phyloP scores from a whole-genome alignment of 1,140 invertebrate genomes.

The Atta colombica region DNA sequence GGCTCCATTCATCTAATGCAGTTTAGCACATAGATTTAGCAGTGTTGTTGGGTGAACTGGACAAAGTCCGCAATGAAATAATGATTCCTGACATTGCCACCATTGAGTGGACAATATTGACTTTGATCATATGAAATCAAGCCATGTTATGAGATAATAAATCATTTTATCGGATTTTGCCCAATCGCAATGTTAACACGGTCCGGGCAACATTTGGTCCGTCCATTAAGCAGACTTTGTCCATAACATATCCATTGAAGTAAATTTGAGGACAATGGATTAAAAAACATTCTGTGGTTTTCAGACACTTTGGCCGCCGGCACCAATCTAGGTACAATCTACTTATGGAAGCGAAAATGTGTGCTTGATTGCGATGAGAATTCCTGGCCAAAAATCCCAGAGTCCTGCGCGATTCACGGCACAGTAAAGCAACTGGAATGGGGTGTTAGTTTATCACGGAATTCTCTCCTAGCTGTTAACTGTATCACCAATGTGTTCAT shows the following conservation, averaged over 20 bases:
- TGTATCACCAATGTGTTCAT: constrained; percentile 95
- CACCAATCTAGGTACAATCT: constrained; percentile 96
- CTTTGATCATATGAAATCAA: not conserved
- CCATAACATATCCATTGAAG: not conserved
- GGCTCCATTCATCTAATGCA: too few relatives aligned
- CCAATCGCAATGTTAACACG: too few relatives aligned
- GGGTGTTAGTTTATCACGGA: constrained; percentile 90
- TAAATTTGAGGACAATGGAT: not conserved
- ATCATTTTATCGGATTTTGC: too few relatives aligned
- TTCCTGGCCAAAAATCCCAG: constrained; percentile 88
- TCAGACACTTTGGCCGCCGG: constrained; percentile 92
- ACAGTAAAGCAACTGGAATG: constrained; percentile 92
- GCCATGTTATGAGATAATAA: not conserved
- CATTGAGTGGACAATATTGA: not conserved
- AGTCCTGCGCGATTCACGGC: constrained; percentile 90
- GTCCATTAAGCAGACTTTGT: not conserved
- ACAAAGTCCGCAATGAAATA: too few relatives aligned
- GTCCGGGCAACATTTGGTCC: too few relatives aligned
- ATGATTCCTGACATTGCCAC: not conserved
- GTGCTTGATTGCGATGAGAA: constrained; percentile 85
- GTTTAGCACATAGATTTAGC: too few relatives aligned
- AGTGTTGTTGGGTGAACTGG: too few relatives aligned
- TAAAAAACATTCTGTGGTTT: constrained; percentile 21
- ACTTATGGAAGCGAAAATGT: constrained; percentile 92
- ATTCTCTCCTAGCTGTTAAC: constrained; percentile 93